Evolutionary conservation across 2,888 invertebrate genomes (phyloP), one percentile per base, ranked within the genome.

Genomic region (Strigamia crassipes): DNA sequence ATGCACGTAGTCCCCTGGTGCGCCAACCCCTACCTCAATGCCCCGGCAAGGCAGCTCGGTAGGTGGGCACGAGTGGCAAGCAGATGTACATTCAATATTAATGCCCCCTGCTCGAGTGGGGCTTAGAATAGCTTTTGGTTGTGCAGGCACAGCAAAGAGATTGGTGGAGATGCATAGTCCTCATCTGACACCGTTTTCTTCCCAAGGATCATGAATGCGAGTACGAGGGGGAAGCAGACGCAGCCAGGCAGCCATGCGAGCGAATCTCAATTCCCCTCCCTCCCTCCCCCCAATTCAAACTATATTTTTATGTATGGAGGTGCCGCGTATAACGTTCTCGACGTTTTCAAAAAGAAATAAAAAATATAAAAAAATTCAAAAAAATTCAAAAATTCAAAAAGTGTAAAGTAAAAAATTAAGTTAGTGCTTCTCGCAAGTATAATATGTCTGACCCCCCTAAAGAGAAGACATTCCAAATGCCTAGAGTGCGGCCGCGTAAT

Each of bases 61-160:
- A 51, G 51, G 51, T 51, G 51, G 51, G 51, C 51, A 51, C 51
- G 51, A 51, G 51, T 51, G 51, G 51, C 51, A 51, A 51, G 51
- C 51, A 51, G 51, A 15, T 51, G 51, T 51, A 51, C 51, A 51
- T 51, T 51, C 51, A 51, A 51, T 51, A 51, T 51, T 51, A 51
- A 51, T 51, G 51, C 51, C 51, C 51, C 51, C 51, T 51, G 51
- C 51, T 51, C 18, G 51, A 51, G 51, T 18, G 51, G 51, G 51
- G 51, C 18, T 51, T 51, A 51, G 51, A 51, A 51, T 51, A 51
- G 51, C 51, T 51, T 6, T 18, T 51, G n/a, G 51, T 51, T 51
- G 51, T 18, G 18, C 51, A 51, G 51, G 51, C 51, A 51, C 18
- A 18, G 51, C n/a, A 51, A 51, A 51, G 51, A 51, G 51, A 13